Percentiles rank a stretch among this genome's conserved stretches.
These are phyloP conservation scores for Eudyptes chrysolophus DNA, from an alignment of 2,113 vertebrate species.

Conservation along the genomic window DNA sequence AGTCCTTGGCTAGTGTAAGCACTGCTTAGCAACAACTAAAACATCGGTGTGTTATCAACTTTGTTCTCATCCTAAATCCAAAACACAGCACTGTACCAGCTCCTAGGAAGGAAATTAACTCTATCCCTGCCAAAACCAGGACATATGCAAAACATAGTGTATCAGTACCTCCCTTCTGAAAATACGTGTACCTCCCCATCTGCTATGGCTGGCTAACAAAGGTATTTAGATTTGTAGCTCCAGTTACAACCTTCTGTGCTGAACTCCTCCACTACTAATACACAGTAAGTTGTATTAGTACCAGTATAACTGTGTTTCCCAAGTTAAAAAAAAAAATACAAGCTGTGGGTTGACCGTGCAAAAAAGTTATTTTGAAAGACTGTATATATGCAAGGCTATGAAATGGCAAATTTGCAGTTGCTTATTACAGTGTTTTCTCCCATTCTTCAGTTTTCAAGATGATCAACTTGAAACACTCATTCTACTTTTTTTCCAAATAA, in stretches of 20 bases:
- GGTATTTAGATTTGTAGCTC: background rate
- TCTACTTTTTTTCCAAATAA: background rate
- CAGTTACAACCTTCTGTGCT: background rate
- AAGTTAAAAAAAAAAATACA: background rate
- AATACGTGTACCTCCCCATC: fast-evolving
- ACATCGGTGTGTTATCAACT: no score
- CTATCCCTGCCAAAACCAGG: no score
- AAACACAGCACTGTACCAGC: no score
- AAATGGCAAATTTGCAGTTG: background rate
- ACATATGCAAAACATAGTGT: background rate
- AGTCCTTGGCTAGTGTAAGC: no score
- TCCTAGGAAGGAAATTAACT: no score
- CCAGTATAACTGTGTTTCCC: background rate
- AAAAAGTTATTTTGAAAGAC: background rate
- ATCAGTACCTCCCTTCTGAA: background rate
- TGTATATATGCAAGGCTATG: background rate
- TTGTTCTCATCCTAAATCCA: no score
- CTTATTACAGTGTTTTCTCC: background rate
- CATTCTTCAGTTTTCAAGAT: background rate
- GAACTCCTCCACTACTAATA: background rate
- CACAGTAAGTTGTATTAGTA: background rate
- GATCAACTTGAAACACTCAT: background rate
- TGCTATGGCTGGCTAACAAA: background rate
- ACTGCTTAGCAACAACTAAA: no score
- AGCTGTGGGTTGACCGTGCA: background rate